These are phyloP conservation scores for Turnix velox DNA, from an alignment of 2,113 vertebrate genomes.

Conservation along the genomic window DNA sequence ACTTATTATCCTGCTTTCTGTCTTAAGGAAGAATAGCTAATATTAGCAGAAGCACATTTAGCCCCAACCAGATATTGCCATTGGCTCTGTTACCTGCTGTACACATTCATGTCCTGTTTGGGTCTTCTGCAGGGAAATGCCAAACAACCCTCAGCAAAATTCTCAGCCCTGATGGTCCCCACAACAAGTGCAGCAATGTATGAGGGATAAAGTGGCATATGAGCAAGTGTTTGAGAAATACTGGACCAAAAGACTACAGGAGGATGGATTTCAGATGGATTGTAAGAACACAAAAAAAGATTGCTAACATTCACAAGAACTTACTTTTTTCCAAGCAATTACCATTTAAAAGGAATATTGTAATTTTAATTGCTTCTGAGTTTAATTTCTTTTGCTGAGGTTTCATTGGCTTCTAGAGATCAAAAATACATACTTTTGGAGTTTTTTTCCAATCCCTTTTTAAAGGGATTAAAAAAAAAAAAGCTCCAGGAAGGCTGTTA, in stretches of 20 bases:
- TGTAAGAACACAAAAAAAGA: neutral
- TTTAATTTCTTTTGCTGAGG: neutral
- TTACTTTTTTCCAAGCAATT: rapidly evolving
- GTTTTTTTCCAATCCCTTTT: neutral
- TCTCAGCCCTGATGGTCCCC: neutral
- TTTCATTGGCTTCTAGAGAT: neutral
- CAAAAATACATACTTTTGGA: neutral
- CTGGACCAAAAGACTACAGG: neutral
- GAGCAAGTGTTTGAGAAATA: neutral
- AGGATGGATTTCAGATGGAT: neutral
- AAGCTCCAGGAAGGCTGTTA: neutral
- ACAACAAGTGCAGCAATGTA: neutral
- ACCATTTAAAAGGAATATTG: neutral
- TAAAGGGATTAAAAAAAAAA: neutral
- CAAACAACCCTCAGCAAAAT: neutral
- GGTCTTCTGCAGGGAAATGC: neutral
- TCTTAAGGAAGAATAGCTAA: neutral
- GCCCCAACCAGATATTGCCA: neutral
- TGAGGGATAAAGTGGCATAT: neutral
- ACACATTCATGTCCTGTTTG: neutral
- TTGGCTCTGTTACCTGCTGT: neutral
- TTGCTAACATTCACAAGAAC: neutral
- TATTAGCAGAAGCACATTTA: neutral
- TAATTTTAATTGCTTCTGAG: neutral
- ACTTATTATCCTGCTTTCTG: neutral